Evolutionary conservation across 1,140 invertebrate genomes (phyloP).

Genomic region (Listronotus oregonensis): DNA sequence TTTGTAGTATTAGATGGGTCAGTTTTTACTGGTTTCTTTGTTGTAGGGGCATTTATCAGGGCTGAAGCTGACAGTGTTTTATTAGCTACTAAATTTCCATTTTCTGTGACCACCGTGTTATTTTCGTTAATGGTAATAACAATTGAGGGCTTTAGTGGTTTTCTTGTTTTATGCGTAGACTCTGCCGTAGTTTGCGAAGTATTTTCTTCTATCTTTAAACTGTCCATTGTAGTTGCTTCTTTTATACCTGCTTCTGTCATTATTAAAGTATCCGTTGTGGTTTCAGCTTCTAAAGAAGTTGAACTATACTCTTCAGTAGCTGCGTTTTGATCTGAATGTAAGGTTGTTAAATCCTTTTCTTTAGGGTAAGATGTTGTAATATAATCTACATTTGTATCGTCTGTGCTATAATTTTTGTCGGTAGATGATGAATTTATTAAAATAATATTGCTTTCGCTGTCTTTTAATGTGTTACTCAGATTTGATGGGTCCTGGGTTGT

Average conservation of each 20-base stretch:
- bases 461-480: not conserved
- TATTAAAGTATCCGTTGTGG: not conserved
- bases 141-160: constrained; percentile 29
- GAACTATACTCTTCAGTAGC: not conserved
- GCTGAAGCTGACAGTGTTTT: constrained; percentile 7
- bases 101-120: constrained; percentile 23
- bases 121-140: constrained; percentile 38
- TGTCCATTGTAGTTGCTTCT: not conserved
- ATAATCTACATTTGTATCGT: not conserved
- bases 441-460: constrained; percentile 9
- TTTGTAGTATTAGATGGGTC: not conserved
- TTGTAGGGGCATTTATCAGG: not conserved
- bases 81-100: constrained; percentile 19
- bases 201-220: not conserved
- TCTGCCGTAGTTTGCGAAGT: not conserved
- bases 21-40: not conserved
- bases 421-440: not conserved
- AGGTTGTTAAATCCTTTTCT: not conserved
- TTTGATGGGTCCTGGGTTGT: not conserved
- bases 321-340: not conserved
- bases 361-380: not conserved
- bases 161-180: constrained; percentile 1
- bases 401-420: not conserved
- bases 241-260: not conserved
- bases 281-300: not conserved